Percentiles rank a stretch among this genome's conserved stretches.
These are phyloP conservation scores for Neuroscelio doddi DNA, from an alignment of 2,888 invertebrate species.

Conservation along the genomic window DNA sequence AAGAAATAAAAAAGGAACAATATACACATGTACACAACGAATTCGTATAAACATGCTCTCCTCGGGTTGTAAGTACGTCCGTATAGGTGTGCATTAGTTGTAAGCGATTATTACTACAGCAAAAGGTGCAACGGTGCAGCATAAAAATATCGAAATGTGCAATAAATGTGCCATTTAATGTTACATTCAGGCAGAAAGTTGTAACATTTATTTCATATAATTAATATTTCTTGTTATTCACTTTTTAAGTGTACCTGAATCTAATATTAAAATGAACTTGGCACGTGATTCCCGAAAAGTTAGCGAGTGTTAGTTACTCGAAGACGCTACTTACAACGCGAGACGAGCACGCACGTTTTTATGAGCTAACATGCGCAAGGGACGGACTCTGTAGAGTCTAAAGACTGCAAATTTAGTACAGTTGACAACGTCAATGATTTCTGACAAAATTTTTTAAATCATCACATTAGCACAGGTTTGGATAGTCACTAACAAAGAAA, in stretches of 20 bases:
- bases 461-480: too few species aligned
- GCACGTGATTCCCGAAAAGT: too few species aligned
- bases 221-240: not conserved
- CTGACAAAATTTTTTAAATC: too few species aligned
- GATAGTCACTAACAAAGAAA: too few species aligned
- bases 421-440: conserved; percentile 18
- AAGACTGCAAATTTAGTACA: too few species aligned
- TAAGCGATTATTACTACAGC: conserved; percentile 51
- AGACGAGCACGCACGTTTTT: conserved; percentile 63
- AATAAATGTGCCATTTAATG: conserved; percentile 7
- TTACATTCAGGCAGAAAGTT: conserved; percentile 12
- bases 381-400: conserved; percentile 35
- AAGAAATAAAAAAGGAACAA: conserved; percentile 47
- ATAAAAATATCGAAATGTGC: too few species aligned
- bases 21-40: conserved; percentile 59
- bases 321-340: conserved; percentile 68
- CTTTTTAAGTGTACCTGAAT: conserved; percentile 26
- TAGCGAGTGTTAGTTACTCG: conserved; percentile 66
- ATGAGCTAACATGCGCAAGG: conserved; percentile 58
- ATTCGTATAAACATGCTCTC: conserved; percentile 58
- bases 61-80: conserved; percentile 68
- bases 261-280: conserved; percentile 19
- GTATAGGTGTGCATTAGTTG: conserved; percentile 58
- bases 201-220: not conserved
- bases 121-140: conserved; percentile 27